phyloP scores from a whole-genome alignment of 2,797 vertebrate genomes.

The Acipenser oxyrinchus region DNA sequence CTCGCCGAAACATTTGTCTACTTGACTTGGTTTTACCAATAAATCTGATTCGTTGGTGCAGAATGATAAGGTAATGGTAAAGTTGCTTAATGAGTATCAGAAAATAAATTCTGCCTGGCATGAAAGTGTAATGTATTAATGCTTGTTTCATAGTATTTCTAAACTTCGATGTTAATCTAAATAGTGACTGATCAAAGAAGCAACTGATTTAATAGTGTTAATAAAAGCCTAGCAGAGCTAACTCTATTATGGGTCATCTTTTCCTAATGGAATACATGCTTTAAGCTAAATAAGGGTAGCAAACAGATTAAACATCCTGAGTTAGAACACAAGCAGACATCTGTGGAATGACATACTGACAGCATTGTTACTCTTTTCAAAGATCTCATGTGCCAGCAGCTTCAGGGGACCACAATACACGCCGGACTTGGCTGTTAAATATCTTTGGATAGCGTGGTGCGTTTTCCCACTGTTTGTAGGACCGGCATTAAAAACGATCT shows the following conservation, averaged over 20 bases:
- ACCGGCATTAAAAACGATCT: constrained; percentile 88
- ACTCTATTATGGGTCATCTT: constrained; percentile 1
- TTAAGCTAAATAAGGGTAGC: not conserved
- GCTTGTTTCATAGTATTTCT: too few species aligned
- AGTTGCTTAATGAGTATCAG: too few species aligned
- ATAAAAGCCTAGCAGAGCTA: too few species aligned
- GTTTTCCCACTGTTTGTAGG: constrained; percentile 98
- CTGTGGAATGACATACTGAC: constrained; percentile 56
- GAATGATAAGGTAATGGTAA: too few species aligned
- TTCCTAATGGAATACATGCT: constrained; percentile 7
- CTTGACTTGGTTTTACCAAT: too few species aligned
- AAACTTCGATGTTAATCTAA: too few species aligned
- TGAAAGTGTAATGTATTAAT: too few species aligned
- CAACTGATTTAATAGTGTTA: too few species aligned
- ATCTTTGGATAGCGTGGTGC: constrained; percentile 91
- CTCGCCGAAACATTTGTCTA: too few species aligned
- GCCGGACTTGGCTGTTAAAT: constrained; percentile 79
- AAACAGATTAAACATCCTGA: constrained; percentile 18
- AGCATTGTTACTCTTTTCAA: constrained; percentile 83
- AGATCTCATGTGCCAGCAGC: constrained; percentile 93
- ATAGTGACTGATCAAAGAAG: too few species aligned
- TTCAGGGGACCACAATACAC: constrained; percentile 94
- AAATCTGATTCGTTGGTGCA: too few species aligned
- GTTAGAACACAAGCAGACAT: not conserved
- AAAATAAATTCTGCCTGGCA: too few species aligned